Conservation (phyloP, 2,113 vertebrate species). For the Arothron firmamentum region DNA sequence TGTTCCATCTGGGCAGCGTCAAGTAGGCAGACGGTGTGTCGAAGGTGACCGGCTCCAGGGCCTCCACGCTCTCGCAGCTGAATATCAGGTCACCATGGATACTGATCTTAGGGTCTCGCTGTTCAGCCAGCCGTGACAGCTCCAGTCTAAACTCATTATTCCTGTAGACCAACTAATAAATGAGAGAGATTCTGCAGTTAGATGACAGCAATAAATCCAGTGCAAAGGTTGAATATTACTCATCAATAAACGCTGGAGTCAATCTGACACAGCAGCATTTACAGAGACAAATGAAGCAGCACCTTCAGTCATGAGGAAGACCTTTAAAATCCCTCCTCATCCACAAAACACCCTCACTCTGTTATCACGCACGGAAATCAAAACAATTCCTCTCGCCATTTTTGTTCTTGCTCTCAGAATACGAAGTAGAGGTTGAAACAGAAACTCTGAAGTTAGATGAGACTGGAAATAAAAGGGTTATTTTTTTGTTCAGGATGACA, state of each 20-base stretch:
- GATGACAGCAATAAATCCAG: constrained; percentile 37
- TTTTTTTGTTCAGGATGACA: neutral
- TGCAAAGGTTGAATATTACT: constrained; percentile 46
- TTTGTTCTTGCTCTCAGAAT: constrained; percentile 1
- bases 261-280: constrained; percentile 17
- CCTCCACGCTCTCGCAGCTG: constrained; percentile 86
- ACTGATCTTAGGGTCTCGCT: constrained; percentile 84
- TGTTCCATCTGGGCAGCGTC: constrained; percentile 83
- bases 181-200: constrained; percentile 40
- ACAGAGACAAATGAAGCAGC: constrained; percentile 1
- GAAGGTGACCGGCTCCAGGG: constrained; percentile 88
- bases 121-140: constrained; percentile 87
- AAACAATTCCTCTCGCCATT: neutral
- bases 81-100: constrained; percentile 88
- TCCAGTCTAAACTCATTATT: constrained; percentile 96
- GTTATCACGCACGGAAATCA: neutral
- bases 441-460: constrained; percentile 5
- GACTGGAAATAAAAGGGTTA: constrained; percentile 36
- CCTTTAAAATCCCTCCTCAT: too few relatives aligned
- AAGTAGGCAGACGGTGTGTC: constrained; percentile 81
- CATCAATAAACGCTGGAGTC: constrained; percentile 41
- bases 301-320: neutral
- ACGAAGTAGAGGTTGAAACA: neutral
- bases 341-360: too few relatives aligned
- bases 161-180: constrained; percentile 87